A percentile compares a stretch with the other conserved stretches of the same genome.
Conservation (phyloP, 2,797 vertebrate genomes). For the Gambelia wislizenii region DNA sequence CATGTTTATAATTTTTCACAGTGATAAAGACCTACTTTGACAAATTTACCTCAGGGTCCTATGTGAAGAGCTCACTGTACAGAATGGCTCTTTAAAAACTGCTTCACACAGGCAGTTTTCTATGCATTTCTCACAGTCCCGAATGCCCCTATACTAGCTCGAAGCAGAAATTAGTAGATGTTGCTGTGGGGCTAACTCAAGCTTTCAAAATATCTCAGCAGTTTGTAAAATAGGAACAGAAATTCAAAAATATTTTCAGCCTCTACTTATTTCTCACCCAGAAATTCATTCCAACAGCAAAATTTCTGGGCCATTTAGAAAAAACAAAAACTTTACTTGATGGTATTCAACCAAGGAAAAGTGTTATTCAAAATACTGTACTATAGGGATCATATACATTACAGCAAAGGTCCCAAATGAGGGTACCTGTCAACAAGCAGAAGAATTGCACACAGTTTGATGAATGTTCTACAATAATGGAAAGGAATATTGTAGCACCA, state of each 20-base stretch:
- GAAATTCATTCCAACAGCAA: slow-evolving; percentile 42
- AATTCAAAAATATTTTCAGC: not conserved
- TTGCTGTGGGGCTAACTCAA: not conserved
- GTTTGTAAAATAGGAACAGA: not conserved
- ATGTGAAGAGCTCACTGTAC: not conserved
- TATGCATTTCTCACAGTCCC: not conserved
- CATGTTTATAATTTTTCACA: slow-evolving; percentile 1
- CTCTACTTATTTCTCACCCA: slow-evolving; percentile 19
- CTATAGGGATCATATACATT: not conserved
- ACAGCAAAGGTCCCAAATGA: not conserved
- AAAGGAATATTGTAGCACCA: not conserved
- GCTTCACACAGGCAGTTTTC: slow-evolving; percentile 5
- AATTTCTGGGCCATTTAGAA: slow-evolving; percentile 13
- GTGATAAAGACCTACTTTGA: not conserved
- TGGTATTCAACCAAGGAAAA: slow-evolving; percentile 26
- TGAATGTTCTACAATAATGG: not conserved
- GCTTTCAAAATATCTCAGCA: slow-evolving; percentile 9
- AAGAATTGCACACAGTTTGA: not conserved
- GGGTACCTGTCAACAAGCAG: too few relatives aligned
- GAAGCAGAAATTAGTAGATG: not conserved
- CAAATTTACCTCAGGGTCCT: not conserved
- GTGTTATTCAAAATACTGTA: not conserved
- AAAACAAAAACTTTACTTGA: not conserved
- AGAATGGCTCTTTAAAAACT: not conserved
- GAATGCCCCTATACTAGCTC: not conserved